Percentiles rank a stretch among this genome's conserved stretches.
Evolutionary conservation across 2,113 vertebrate genomes (phyloP).

Genomic region (Cyanoramphus novaezelandiae): DNA sequence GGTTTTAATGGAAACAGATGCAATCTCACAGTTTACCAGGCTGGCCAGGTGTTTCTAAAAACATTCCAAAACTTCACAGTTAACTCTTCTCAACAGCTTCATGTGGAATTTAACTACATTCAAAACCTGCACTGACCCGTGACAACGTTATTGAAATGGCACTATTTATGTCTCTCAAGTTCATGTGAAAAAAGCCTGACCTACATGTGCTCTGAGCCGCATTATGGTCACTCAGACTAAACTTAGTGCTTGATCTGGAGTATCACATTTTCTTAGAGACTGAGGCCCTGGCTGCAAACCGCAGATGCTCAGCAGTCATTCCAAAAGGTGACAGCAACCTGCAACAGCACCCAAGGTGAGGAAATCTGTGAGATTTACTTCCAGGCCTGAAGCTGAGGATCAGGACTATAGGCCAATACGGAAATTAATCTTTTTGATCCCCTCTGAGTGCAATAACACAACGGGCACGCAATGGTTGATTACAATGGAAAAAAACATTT

Average conservation of each 20-base stretch:
- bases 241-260: neutral
- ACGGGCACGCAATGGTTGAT: neutral
- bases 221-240: neutral
- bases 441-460: neutral
- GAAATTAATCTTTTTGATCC: neutral
- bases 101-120: neutral
- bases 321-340: neutral
- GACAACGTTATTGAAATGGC: neutral
- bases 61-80: neutral
- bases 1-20: neutral
- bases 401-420: neutral
- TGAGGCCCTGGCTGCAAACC: neutral
- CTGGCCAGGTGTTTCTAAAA: neutral
- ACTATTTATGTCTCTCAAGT: neutral
- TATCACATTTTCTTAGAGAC: neutral
- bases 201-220: neutral
- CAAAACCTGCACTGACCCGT: neutral
- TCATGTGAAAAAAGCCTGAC: neutral
- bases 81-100: neutral
- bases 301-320: neutral
- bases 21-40: neutral
- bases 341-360: accelerated
- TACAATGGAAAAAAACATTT: neutral
- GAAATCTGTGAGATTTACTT: neutral
- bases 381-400: neutral